Conservation (phyloP, 37 sponge, comb jelly and placozoan genomes). For the Chondrosia reniformis region DNA sequence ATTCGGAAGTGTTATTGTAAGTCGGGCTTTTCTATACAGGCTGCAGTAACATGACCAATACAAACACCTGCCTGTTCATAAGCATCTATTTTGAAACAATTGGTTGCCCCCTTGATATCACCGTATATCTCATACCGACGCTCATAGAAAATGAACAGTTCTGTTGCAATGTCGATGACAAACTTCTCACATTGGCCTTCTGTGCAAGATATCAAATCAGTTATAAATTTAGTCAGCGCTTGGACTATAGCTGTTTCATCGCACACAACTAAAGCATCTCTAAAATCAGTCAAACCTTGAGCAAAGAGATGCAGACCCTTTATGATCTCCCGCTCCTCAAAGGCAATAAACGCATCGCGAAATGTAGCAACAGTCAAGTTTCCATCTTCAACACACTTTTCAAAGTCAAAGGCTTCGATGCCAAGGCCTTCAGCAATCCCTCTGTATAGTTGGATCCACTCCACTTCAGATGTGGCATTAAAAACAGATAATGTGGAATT, state of each 20-base stretch:
- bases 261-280: slow-evolving; percentile 52
- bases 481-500: slow-evolving; percentile 1
- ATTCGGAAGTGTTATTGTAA: no score
- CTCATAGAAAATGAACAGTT: slow-evolving; percentile 65
- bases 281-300: slow-evolving; percentile 43
- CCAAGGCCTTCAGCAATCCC: slow-evolving; percentile 67
- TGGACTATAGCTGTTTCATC: slow-evolving; percentile 45
- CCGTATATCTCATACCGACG: slow-evolving; percentile 72
- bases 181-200: slow-evolving; percentile 50
- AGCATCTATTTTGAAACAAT: slow-evolving; percentile 56
- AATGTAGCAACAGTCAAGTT: slow-evolving; percentile 54
- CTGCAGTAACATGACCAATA: slow-evolving; percentile 56
- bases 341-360: slow-evolving; percentile 49
- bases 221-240: slow-evolving; percentile 41
- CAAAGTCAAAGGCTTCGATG: slow-evolving; percentile 29
- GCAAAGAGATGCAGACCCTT: slow-evolving; percentile 54
- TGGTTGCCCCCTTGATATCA: slow-evolving; percentile 56
- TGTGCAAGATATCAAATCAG: slow-evolving; percentile 49
- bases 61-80: slow-evolving; percentile 63
- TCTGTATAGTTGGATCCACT: slow-evolving; percentile 58
- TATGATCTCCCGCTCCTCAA: slow-evolving; percentile 56
- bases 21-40: slow-evolving; percentile 32
- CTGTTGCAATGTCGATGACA: slow-evolving; percentile 46
- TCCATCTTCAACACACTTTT: slow-evolving; percentile 65
- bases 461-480: slow-evolving; percentile 19